These are phyloP conservation scores for Ictidomys tridecemlineatus DNA, from an alignment of 2,113 vertebrate genomes.

Conservation along the genomic window DNA sequence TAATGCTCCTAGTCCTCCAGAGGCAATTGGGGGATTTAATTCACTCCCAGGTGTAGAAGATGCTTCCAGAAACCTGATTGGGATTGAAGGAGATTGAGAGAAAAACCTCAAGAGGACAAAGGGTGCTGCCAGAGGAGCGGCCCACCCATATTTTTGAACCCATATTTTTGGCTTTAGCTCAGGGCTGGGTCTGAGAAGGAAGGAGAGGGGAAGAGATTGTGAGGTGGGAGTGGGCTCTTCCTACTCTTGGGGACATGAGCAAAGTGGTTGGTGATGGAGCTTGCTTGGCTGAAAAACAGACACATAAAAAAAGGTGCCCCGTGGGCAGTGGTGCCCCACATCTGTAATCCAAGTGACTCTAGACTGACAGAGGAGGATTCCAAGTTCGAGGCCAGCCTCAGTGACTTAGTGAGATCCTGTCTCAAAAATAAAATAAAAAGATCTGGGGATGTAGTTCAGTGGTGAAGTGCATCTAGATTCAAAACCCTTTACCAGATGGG, in stretches of 20 bases:
- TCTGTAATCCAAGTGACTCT: neutral
- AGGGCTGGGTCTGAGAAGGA: neutral
- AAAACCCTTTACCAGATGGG: too few relatives aligned
- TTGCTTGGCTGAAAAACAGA: neutral
- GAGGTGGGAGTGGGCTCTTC: neutral
- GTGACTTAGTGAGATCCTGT: neutral
- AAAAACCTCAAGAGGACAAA: neutral
- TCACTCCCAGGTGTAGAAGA: neutral
- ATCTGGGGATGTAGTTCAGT: too few relatives aligned
- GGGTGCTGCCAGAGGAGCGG: neutral
- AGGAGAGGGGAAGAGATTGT: neutral
- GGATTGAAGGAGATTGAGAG: neutral
- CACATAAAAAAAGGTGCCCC: neutral
- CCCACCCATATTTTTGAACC: neutral
- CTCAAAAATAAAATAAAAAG: neutral
- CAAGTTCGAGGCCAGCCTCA: neutral
- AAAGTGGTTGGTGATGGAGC: neutral
- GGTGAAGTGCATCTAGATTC: too few relatives aligned
- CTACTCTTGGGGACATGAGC: neutral
- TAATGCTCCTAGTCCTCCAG: neutral
- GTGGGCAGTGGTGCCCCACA: neutral
- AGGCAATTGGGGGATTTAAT: slow-evolving; percentile 22
- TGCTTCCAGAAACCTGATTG: slow-evolving; percentile 5
- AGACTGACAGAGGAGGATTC: neutral
- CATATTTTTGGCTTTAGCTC: neutral